phyloP scores from a whole-genome alignment of 92 coral and sea anemone genomes.

The Phenganax marumi region DNA sequence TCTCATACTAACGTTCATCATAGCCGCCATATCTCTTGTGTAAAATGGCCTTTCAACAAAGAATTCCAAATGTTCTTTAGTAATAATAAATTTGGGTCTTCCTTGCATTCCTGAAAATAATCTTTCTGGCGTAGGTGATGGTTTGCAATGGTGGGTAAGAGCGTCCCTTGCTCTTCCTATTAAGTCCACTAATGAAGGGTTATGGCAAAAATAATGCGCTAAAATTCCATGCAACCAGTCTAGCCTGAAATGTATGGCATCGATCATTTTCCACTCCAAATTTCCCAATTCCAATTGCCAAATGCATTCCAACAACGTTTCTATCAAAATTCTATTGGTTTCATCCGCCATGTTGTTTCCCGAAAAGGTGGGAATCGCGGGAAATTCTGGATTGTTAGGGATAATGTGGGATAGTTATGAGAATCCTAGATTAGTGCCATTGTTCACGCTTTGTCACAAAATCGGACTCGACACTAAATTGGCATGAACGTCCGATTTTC shows the following conservation, averaged over 20 bases:
- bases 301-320: not conserved
- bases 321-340: no score
- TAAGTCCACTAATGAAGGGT: not conserved
- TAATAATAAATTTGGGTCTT: constrained; percentile 38
- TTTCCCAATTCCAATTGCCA: constrained; percentile 4
- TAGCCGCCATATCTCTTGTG: constrained; percentile 29
- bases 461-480: no score
- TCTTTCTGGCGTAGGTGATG: not conserved
- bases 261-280: not conserved
- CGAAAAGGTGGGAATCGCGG: no score
- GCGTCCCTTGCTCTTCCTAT: not conserved
- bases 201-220: not conserved
- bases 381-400: no score
- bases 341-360: no score
- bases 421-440: no score
- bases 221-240: constrained; percentile 7
- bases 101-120: constrained; percentile 17
- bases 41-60: constrained; percentile 34
- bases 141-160: no score
- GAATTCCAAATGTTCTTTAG: constrained; percentile 40
- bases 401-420: no score
- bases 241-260: constrained; percentile 2
- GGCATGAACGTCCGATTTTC: no score
- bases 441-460: no score
- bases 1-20: constrained; percentile 31